Conservation (phyloP, 2,888 invertebrate species). For the Ochropacha duplaris region DNA sequence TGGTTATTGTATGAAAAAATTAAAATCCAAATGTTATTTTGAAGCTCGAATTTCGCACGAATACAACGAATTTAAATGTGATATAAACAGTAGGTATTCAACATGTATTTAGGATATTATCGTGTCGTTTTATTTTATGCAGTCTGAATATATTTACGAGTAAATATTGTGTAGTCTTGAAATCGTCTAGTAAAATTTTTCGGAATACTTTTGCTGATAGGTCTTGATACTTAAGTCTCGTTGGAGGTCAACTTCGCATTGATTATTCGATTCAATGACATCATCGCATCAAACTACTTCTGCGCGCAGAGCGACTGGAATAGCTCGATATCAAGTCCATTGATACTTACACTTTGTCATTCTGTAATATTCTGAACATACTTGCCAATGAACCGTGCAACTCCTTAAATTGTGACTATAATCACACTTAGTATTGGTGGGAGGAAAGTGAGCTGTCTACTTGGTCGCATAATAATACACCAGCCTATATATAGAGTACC, state of each 20-base stretch:
- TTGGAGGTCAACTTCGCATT: slow-evolving; percentile 25
- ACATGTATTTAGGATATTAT: too few species aligned
- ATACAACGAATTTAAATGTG: too few species aligned
- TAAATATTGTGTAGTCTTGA: too few species aligned
- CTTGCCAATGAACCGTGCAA: background rate
- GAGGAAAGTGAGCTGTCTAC: slow-evolving; percentile 8
- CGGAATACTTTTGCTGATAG: too few species aligned
- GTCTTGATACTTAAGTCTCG: slow-evolving; percentile 2
- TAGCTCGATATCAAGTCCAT: background rate
- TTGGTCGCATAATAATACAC: slow-evolving; percentile 52
- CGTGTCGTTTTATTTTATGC: too few species aligned
- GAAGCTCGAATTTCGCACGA: too few species aligned
- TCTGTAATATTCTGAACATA: background rate
- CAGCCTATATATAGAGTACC: slow-evolving; percentile 65
- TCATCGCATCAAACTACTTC: slow-evolving; percentile 29
- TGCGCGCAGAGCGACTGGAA: slow-evolving; percentile 1
- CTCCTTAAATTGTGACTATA: background rate
- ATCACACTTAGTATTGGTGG: slow-evolving; percentile 11
- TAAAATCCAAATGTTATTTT: too few species aligned
- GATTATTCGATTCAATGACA: slow-evolving; percentile 37
- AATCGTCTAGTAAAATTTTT: too few species aligned
- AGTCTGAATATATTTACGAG: too few species aligned
- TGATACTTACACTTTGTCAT: background rate
- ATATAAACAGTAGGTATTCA: too few species aligned
- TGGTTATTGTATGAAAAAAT: too few species aligned